These are phyloP conservation scores for Galeopsomyia nigrocyanea DNA, from an alignment of 2,888 invertebrate genomes.

Conservation along the genomic window DNA sequence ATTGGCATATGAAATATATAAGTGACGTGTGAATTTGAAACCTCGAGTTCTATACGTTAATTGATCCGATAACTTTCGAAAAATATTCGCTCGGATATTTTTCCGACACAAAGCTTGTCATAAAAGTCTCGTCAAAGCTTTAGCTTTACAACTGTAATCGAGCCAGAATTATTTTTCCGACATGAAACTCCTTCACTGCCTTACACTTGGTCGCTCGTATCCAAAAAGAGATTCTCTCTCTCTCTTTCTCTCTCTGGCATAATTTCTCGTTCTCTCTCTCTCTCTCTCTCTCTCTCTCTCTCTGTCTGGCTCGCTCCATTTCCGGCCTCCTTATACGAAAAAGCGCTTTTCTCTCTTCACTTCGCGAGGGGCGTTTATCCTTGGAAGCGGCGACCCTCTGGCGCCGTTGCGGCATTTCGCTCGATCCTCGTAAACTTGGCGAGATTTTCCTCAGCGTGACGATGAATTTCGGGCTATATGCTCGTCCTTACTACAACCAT, in stretches of 20 bases:
- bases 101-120: too few relatives aligned
- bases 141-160: too few relatives aligned
- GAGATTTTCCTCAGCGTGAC: conserved; percentile 27
- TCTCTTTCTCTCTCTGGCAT: conserved; percentile 40
- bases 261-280: conserved; percentile 32
- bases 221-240: conserved; percentile 51
- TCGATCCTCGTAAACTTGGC: conserved; percentile 21
- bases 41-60: too few relatives aligned
- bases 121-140: too few relatives aligned
- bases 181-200: conserved; percentile 38
- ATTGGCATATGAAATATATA: too few relatives aligned
- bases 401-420: conserved; percentile 25
- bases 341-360: conserved; percentile 4
- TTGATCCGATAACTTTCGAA: too few relatives aligned
- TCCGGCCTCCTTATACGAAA: conserved; percentile 34
- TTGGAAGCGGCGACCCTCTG: conserved; percentile 25
- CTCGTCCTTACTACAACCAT: conserved; percentile 5
- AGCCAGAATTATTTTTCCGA: too few relatives aligned
- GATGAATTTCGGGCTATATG: conserved; percentile 32
- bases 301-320: conserved; percentile 29
- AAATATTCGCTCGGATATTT: too few relatives aligned
- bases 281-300: conserved; percentile 30
- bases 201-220: conserved; percentile 54
- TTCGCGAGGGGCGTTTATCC: conserved; percentile 14
- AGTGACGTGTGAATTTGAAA: too few relatives aligned